Evolutionary conservation across 2,113 vertebrate species (phyloP).

Genomic region (Phalacrocorax aristotelis): DNA sequence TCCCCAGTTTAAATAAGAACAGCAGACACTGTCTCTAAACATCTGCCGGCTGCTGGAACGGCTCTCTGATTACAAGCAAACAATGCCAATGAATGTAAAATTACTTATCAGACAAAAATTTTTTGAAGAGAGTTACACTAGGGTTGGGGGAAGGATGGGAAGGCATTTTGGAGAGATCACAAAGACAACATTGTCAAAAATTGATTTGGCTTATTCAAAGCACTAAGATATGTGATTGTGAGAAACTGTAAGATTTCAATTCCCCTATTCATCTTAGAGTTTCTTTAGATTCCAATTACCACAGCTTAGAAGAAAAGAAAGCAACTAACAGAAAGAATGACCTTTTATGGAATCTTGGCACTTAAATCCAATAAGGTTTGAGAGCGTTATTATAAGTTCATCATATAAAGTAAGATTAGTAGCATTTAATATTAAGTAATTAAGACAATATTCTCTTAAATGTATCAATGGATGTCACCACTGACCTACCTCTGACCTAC

Average conservation of each 20-base stretch:
- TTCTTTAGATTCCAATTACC: constrained; percentile 47
- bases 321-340: constrained; percentile 7
- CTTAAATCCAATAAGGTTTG: not conserved
- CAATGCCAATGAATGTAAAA: constrained; percentile 45
- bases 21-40: not conserved
- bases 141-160: not conserved
- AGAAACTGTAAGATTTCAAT: constrained; percentile 48
- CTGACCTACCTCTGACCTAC: not conserved
- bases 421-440: not conserved
- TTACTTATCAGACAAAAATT: not conserved
- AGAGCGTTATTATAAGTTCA: not conserved
- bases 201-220: constrained; percentile 55
- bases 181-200: constrained; percentile 58
- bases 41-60: constrained; percentile 47
- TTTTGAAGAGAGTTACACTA: not conserved
- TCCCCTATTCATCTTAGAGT: constrained; percentile 24
- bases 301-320: constrained; percentile 16
- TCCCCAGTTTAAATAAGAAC: not conserved
- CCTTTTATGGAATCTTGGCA: constrained; percentile 45
- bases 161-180: constrained; percentile 35
- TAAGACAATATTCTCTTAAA: not conserved
- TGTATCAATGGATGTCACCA: not conserved
- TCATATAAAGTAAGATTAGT: not conserved
- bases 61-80: constrained; percentile 46
- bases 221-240: constrained; percentile 6